Conservation (phyloP, 2,113 vertebrate species). For the Reinhardtius hippoglossoides region DNA sequence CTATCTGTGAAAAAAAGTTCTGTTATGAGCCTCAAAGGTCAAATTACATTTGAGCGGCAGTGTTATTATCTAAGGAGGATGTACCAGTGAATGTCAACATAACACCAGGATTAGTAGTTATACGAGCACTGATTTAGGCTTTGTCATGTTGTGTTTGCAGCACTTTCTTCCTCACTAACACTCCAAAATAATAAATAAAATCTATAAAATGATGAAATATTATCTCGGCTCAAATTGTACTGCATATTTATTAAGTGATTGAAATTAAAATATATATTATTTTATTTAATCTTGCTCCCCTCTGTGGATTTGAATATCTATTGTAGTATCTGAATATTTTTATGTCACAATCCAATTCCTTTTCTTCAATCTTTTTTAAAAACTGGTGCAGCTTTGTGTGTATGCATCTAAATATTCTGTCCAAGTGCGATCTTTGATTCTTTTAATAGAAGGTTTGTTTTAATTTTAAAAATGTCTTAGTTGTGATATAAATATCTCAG, state of each 20-base stretch:
- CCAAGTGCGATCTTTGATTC: no score
- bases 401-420: no score
- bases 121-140: slow-evolving; percentile 20
- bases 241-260: no score
- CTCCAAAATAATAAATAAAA: background rate
- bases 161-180: no score
- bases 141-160: background rate
- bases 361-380: background rate
- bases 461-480: background rate
- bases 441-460: background rate
- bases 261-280: background rate
- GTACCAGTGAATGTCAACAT: slow-evolving; percentile 26
- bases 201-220: background rate
- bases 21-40: slow-evolving; percentile 59
- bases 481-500: background rate
- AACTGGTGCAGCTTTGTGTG: background rate
- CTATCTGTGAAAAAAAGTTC: background rate
- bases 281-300: background rate
- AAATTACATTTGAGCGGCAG: slow-evolving; percentile 26
- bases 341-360: background rate
- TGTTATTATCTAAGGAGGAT: slow-evolving; percentile 35
- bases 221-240: background rate
- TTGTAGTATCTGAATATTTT: background rate
- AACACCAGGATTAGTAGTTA: slow-evolving; percentile 17
- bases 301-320: background rate